Conservation (phyloP, 2,113 vertebrate genomes). For the Malurus alboscapulatus region DNA sequence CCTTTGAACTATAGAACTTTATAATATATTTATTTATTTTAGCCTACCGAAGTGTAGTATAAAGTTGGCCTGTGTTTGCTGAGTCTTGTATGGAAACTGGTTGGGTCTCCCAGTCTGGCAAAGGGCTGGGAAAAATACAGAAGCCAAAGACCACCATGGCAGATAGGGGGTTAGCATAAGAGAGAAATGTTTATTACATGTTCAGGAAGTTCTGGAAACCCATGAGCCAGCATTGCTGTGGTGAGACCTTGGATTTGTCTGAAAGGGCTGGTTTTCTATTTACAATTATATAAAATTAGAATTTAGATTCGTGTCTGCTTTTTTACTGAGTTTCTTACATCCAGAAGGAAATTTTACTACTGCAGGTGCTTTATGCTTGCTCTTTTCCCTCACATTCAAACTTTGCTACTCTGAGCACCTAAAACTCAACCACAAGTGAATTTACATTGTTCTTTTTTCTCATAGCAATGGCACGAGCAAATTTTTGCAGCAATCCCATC, state of each 20-base stretch:
- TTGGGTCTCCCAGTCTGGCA: not conserved
- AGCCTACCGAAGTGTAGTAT: not conserved
- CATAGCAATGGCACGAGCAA: not conserved
- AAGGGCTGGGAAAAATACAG: not conserved
- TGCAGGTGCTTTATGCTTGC: not conserved
- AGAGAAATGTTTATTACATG: not conserved
- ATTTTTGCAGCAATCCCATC: not conserved
- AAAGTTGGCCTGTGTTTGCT: not conserved
- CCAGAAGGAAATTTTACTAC: not conserved
- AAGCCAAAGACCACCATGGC: not conserved
- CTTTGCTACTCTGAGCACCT: not conserved
- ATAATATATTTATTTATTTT: not conserved
- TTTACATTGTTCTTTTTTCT: not conserved
- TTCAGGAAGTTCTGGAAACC: not conserved
- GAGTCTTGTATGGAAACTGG: not conserved
- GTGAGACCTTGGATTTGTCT: not conserved
- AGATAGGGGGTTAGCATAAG: not conserved
- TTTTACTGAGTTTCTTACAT: not conserved
- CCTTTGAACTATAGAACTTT: not conserved
- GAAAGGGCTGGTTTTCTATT: not conserved
- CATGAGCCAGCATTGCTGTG: not conserved
- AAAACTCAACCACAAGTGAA: not conserved
- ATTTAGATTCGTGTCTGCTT: not conserved
- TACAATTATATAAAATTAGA: not conserved
- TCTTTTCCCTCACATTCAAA: not conserved